Conservation (phyloP, 2,797 vertebrate species). For the Falco rusticolus region DNA sequence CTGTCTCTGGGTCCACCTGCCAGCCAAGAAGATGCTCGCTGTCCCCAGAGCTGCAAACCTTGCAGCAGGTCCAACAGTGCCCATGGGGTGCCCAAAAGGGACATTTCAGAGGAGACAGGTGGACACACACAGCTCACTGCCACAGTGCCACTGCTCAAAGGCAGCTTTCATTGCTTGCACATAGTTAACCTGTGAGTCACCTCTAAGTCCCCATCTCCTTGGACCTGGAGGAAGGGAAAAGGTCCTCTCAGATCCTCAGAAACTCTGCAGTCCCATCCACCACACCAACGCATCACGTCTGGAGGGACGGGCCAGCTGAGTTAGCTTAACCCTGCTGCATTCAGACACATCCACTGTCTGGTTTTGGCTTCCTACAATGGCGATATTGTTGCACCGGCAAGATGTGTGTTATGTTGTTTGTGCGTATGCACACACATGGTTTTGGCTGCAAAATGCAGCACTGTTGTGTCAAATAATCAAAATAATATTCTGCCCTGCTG, state of each 20-base stretch:
- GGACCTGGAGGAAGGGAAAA: background rate
- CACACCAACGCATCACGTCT: fast-evolving
- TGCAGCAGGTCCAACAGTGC: background rate
- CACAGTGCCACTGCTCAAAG: fast-evolving
- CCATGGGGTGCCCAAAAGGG: background rate
- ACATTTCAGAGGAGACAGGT: background rate
- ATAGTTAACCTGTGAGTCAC: background rate
- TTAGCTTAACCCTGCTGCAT: background rate
- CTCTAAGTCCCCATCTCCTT: background rate
- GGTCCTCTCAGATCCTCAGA: background rate
- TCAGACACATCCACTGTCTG: background rate
- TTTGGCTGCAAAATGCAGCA: background rate
- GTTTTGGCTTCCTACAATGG: background rate
- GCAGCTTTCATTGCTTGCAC: background rate
- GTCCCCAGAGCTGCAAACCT: background rate
- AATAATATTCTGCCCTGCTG: background rate
- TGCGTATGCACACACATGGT: fast-evolving
- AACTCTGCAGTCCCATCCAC: background rate
- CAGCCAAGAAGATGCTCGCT: background rate
- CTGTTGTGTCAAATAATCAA: background rate
- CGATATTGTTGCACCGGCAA: background rate
- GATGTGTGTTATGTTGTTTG: background rate
- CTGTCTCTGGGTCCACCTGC: background rate
- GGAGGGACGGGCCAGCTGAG: background rate
- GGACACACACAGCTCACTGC: fast-evolving